Evolutionary conservation across 2,113 vertebrate genomes (phyloP).

Genomic region (Chloroceryle aenea): DNA sequence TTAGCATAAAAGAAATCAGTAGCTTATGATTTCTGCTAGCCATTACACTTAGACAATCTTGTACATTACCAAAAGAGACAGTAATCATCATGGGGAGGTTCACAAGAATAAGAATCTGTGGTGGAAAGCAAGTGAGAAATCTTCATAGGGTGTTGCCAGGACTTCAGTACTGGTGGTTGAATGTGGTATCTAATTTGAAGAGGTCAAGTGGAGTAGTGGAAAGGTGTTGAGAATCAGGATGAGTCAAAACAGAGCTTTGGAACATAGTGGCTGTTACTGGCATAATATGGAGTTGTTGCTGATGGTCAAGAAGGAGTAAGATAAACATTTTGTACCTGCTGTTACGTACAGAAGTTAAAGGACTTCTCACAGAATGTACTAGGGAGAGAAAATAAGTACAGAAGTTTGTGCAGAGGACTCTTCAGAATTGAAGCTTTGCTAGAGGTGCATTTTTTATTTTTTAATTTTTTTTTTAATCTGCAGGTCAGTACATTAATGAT

Average conservation of each 20-base stretch:
- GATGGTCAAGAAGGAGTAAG: not conserved
- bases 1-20: accelerated
- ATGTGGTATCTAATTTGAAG: not conserved
- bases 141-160: not conserved
- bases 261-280: not conserved
- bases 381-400: not conserved
- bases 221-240: not conserved
- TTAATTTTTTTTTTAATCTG: not conserved
- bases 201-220: not conserved
- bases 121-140: not conserved
- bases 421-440: not conserved
- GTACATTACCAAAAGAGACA: not conserved
- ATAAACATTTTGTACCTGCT: not conserved
- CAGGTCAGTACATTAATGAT: not conserved
- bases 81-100: not conserved
- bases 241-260: not conserved
- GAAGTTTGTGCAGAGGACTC: not conserved
- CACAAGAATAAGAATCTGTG: not conserved
- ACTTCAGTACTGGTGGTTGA: not conserved
- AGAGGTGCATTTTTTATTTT: not conserved
- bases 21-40: not conserved
- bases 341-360: not conserved
- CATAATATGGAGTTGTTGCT: not conserved
- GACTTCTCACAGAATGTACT: not conserved
- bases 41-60: not conserved